A percentile compares a stretch with the other conserved stretches of the same genome.
phyloP scores from a whole-genome alignment of 2,797 vertebrate species.

The Acridotheres tristis region DNA sequence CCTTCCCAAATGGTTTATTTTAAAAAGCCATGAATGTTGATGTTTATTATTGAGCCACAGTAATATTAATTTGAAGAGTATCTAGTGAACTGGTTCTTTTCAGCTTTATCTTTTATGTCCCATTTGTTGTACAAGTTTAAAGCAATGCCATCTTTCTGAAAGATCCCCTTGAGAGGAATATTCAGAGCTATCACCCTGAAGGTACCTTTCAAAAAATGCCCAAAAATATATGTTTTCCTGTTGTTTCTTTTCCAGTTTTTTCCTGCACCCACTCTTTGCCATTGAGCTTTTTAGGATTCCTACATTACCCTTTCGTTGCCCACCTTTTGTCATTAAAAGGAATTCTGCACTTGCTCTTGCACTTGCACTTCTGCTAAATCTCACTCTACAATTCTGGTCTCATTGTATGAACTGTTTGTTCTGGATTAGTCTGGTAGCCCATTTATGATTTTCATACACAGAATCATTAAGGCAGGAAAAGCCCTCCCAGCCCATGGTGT shows the following conservation, averaged over 20 bases:
- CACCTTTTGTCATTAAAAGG: not conserved
- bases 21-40: not conserved
- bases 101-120: not conserved
- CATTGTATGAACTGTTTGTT: not conserved
- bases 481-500: fast-evolving
- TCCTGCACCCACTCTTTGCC: not conserved
- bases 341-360: not conserved
- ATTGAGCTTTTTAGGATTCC: not conserved
- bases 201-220: not conserved
- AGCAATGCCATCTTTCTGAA: not conserved
- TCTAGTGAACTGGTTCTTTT: not conserved
- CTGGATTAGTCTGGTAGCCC: not conserved
- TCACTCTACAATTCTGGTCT: not conserved
- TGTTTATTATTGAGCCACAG: not conserved
- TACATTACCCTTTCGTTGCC: not conserved
- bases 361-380: not conserved
- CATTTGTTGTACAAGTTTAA: not conserved
- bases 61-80: not conserved
- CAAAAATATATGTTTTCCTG: not conserved
- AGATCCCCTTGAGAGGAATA: not conserved
- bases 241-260: not conserved
- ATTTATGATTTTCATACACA: not conserved
- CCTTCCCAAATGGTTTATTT: not conserved
- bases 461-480: not conserved
- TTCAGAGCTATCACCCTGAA: not conserved